Evolutionary conservation across 2,113 vertebrate species (phyloP).

Genomic region (Chionomys nivalis): DNA sequence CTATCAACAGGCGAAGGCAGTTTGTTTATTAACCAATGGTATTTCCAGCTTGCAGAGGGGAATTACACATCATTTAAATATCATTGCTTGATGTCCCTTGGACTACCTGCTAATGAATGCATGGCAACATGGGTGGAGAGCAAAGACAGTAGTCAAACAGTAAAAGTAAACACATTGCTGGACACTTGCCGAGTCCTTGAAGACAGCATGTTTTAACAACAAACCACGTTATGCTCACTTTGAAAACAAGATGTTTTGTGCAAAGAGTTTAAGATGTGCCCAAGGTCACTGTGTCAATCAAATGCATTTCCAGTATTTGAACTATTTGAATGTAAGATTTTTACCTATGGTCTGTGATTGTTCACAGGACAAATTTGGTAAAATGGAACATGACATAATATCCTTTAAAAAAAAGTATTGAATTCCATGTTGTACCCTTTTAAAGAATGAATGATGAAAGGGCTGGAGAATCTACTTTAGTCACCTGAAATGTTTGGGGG

Average conservation of each 20-base stretch:
- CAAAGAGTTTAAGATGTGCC: not conserved
- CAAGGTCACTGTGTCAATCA: not conserved
- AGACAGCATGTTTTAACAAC: not conserved
- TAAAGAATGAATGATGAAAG: not conserved
- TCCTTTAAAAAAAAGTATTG: not conserved
- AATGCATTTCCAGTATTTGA: not conserved
- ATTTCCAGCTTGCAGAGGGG: no score
- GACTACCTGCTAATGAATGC: rapidly evolving
- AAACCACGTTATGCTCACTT: not conserved
- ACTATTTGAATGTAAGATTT: not conserved
- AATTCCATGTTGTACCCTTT: not conserved
- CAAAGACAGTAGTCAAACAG: rapidly evolving
- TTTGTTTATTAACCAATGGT: no score
- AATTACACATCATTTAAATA: no score
- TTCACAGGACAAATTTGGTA: not conserved
- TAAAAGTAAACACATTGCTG: not conserved
- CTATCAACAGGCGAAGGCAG: no score
- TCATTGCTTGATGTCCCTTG: not conserved
- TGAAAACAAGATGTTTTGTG: not conserved
- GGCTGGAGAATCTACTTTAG: not conserved
- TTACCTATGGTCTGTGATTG: not conserved
- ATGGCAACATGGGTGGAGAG: not conserved
- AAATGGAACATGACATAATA: not conserved
- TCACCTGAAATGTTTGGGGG: not conserved
- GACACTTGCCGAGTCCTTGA: not conserved